Base-by-base conservation (phyloP, 2,888 invertebrate species). In the Matsumyia berberina region DNA sequence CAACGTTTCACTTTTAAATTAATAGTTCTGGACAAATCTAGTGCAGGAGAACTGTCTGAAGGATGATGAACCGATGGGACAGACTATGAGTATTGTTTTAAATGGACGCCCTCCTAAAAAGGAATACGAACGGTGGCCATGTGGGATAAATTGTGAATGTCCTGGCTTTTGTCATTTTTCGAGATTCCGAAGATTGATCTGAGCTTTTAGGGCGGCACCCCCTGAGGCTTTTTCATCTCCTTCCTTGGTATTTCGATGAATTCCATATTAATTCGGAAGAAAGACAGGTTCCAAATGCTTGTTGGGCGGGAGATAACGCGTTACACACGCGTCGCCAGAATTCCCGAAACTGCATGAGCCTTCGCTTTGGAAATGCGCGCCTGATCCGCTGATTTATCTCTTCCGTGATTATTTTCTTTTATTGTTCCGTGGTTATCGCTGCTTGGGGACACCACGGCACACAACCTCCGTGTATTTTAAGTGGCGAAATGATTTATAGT, bases 21-120 rank as follows among this genome's bases (percentile, higher is more conserved):
- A 82, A 72, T 82, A 82, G 77, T 77, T 66, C 51, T 44, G 66
- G 60, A 72, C 77, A 77, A 82, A 82, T 77, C 72, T 77, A 82
- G 77, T 72, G 64, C 82, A 51, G 42, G 35, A 73, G 51, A 60
- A 49, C 57, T 46, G 33, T 12, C 11, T n/a, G 24, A 19, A 12
- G 19, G 39, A 39, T 62, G 31, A 12, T 31, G 24, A 4, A 4
- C 4, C 24, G 24, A 4, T 24, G 1, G 24, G 24, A 39, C 2
- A 37, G n/a, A 37, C 35, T n/a, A n/a, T n/a, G n/a, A n/a, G n/a
- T n/a, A n/a, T n/a, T n/a, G n/a, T n/a, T n/a, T n/a, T n/a, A n/a
- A n/a, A n/a, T n/a, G n/a, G n/a, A n/a, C n/a, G n/a, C n/a, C n/a
- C n/a, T n/a, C n/a, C 17, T 19, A 3, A 35, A 15, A 42, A 5